Conservation (phyloP, 2,888 invertebrate genomes). For the Chydorus sphaericus region DNA sequence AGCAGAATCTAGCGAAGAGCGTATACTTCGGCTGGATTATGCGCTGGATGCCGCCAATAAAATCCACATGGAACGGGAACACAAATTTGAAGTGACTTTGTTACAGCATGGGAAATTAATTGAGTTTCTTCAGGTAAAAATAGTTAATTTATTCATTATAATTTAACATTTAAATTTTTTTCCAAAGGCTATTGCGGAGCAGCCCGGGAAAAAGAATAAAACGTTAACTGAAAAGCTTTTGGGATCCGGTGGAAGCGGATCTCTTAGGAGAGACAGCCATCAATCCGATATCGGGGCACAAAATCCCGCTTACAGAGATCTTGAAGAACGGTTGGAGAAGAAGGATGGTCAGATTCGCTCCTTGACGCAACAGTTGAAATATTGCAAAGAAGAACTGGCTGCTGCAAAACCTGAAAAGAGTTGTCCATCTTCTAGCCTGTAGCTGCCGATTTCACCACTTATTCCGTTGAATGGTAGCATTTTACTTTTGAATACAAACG, state of each 20-base stretch:
- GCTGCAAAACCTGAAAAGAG: conserved; percentile 14
- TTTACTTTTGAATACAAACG: too few relatives aligned
- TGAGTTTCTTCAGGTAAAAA: conserved; percentile 64
- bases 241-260: conserved; percentile 42
- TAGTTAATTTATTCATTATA: too few relatives aligned
- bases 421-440: too few relatives aligned
- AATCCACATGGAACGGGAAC: conserved; percentile 60
- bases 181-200: too few relatives aligned
- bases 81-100: conserved; percentile 66
- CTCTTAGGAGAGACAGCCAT: conserved; percentile 49
- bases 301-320: conserved; percentile 36
- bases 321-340: conserved; percentile 37
- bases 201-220: conserved; percentile 34
- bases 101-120: conserved; percentile 83
- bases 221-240: conserved; percentile 62
- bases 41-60: too few relatives aligned
- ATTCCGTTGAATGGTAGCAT: too few relatives aligned
- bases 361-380: conserved; percentile 33
- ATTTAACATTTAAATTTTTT: too few relatives aligned
- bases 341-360: conserved; percentile 41
- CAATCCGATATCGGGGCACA: conserved; percentile 34
- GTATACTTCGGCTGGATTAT: too few relatives aligned
- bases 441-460: too few relatives aligned
- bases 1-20: too few relatives aligned
- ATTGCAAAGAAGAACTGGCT: conserved; percentile 20